phyloP scores from a whole-genome alignment of 2,797 vertebrate species.

The Arrhamphus sclerolepis region DNA sequence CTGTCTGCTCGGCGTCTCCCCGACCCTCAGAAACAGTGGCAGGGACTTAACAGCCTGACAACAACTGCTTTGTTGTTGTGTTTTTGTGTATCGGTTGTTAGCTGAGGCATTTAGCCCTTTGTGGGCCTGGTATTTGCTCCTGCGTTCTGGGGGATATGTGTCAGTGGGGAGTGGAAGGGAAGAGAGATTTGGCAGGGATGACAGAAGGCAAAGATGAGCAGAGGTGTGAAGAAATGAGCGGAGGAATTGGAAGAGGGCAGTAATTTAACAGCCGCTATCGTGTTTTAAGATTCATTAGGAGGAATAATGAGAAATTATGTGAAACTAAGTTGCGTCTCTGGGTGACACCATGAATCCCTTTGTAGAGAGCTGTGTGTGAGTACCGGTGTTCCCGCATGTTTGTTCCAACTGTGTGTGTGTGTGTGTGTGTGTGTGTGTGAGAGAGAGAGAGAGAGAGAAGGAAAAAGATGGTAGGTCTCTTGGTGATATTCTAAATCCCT shows the following conservation, averaged over 20 bases:
- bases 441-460: slow-evolving; percentile 33
- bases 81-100: slow-evolving; percentile 79
- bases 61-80: slow-evolving; percentile 77
- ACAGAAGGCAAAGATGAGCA: slow-evolving; percentile 54
- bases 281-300: slow-evolving; percentile 85
- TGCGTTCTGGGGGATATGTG: slow-evolving; percentile 60
- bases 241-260: slow-evolving; percentile 41
- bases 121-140: slow-evolving; percentile 61
- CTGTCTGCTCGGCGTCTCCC: slow-evolving; percentile 71
- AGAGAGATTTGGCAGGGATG: slow-evolving; percentile 64
- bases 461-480: slow-evolving; percentile 80
- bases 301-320: slow-evolving; percentile 84
- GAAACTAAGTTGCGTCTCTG: slow-evolving; percentile 79
- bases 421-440: slow-evolving; percentile 24
- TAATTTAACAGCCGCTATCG: slow-evolving; percentile 70
- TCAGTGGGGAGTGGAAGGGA: slow-evolving; percentile 54
- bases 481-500: slow-evolving; percentile 83
- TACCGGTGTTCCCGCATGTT: slow-evolving; percentile 55
- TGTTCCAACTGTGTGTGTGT: slow-evolving; percentile 35
- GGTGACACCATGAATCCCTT: slow-evolving; percentile 79
- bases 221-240: slow-evolving; percentile 44
- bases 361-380: slow-evolving; percentile 61
- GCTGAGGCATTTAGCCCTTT: slow-evolving; percentile 75
- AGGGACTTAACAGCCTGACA: slow-evolving; percentile 79
- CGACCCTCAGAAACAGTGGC: slow-evolving; percentile 77